phyloP scores from a whole-genome alignment of 2,113 vertebrate species.

The Centropristis striata region DNA sequence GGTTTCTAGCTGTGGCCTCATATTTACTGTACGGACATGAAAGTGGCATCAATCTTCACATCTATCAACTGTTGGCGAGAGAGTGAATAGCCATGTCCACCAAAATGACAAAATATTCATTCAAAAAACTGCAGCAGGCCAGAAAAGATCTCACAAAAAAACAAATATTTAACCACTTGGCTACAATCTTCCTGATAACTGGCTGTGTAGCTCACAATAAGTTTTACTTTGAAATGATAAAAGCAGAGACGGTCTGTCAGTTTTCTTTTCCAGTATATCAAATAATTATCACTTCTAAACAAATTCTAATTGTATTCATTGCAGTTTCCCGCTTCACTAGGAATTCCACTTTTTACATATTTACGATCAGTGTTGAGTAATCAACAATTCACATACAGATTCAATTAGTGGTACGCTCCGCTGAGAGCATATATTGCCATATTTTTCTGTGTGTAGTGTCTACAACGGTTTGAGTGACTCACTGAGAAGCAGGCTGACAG shows the following conservation, averaged over 20 bases:
- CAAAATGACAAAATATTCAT: not conserved
- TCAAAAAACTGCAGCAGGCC: not conserved
- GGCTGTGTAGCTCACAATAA: not conserved
- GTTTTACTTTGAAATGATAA: not conserved
- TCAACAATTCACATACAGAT: conserved; percentile 12
- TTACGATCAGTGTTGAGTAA: not conserved
- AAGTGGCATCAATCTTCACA: not conserved
- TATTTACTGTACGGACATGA: not conserved
- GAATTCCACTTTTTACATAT: not conserved
- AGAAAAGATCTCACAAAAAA: not conserved
- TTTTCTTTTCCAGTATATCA: too few species aligned
- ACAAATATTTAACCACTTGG: not conserved
- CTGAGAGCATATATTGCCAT: not conserved
- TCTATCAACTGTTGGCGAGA: not conserved
- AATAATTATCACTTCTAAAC: too few species aligned
- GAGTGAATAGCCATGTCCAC: not conserved
- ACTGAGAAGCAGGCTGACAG: conserved; percentile 89
- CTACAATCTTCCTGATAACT: not conserved
- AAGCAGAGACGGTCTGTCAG: not conserved
- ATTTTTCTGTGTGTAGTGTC: conserved; percentile 24
- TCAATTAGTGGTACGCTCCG: not conserved
- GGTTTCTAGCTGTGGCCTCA: not conserved
- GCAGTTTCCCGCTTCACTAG: not conserved
- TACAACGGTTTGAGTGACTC: conserved; percentile 82
- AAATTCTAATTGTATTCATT: too few species aligned